These are phyloP conservation scores for Philereme vetulata DNA, from an alignment of 2,888 invertebrate genomes.

Conservation along the genomic window DNA sequence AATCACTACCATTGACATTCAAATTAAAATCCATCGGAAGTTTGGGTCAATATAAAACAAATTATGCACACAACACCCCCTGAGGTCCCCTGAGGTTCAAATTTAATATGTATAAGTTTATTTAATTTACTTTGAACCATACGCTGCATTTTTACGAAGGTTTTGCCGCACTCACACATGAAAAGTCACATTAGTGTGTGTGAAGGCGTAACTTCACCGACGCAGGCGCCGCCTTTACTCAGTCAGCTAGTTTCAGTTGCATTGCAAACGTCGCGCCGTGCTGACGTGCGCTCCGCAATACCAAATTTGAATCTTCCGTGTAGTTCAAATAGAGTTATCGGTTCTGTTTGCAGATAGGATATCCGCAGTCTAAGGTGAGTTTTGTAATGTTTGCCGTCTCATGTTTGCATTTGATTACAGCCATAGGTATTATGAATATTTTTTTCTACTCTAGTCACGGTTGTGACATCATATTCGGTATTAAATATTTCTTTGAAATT, in stretches of 20 bases:
- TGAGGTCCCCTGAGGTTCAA: constrained; percentile 34
- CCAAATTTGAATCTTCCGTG: constrained; percentile 55
- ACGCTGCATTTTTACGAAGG: constrained; percentile 75
- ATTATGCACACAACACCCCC: constrained; percentile 32
- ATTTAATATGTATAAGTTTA: constrained; percentile 30
- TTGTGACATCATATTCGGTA: constrained; percentile 49
- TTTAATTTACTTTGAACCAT: constrained; percentile 25
- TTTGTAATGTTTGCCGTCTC: constrained; percentile 57
- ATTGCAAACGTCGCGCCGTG: constrained; percentile 52
- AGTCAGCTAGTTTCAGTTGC: constrained; percentile 55
- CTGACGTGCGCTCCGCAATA: constrained; percentile 51
- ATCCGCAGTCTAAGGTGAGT: constrained; percentile 66
- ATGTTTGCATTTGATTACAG: constrained; percentile 65
- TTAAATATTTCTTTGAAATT: constrained; percentile 41
- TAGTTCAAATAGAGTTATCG: constrained; percentile 73
- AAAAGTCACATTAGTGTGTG: constrained; percentile 50
- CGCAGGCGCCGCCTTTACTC: constrained; percentile 70
- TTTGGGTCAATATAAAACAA: constrained; percentile 33
- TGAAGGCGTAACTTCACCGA: constrained; percentile 63
- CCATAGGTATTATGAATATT: constrained; percentile 42
- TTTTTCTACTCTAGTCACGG: constrained; percentile 42
- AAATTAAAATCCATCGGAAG: constrained; percentile 28
- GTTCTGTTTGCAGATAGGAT: constrained; percentile 69
- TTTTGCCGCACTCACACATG: constrained; percentile 49
- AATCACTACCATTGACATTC: constrained; percentile 13